phyloP scores from a whole-genome alignment of 1,140 invertebrate genomes.

The Melipona quadrifasciata region DNA sequence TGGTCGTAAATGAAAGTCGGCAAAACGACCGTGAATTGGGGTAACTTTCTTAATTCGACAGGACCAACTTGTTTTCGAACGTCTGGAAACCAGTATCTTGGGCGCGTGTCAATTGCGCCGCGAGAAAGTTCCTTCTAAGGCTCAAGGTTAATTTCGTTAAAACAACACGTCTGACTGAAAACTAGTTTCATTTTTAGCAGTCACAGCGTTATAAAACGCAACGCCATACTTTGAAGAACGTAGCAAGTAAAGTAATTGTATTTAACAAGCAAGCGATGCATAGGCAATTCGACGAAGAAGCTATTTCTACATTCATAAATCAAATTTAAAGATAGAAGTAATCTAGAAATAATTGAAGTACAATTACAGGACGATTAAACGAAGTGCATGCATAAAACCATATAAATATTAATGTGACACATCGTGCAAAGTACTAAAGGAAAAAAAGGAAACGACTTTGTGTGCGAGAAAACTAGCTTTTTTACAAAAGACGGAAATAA shows the following conservation, averaged over 20 bases:
- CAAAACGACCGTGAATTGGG: not conserved
- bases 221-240: not conserved
- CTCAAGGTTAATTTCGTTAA: constrained; percentile 35
- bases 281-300: not conserved
- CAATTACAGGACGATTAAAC: not conserved
- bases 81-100: not conserved
- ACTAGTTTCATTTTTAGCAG: constrained; percentile 27
- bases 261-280: not conserved
- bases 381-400: not conserved
- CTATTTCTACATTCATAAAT: no score
- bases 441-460: no score
- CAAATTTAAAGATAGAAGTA: not conserved
- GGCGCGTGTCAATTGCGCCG: not conserved
- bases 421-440: not conserved
- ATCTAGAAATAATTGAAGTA: not conserved
- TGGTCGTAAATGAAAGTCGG: not conserved
- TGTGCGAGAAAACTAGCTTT: not conserved
- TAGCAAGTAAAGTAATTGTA: not conserved
- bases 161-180: constrained; percentile 22
- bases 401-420: not conserved
- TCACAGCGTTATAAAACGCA: not conserved
- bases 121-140: constrained; percentile 37
- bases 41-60: not conserved
- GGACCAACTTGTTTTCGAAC: not conserved
- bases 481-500: not conserved